Base-by-base conservation (phyloP, 2,888 invertebrate species). In the Uloborus plumipes region DNA sequence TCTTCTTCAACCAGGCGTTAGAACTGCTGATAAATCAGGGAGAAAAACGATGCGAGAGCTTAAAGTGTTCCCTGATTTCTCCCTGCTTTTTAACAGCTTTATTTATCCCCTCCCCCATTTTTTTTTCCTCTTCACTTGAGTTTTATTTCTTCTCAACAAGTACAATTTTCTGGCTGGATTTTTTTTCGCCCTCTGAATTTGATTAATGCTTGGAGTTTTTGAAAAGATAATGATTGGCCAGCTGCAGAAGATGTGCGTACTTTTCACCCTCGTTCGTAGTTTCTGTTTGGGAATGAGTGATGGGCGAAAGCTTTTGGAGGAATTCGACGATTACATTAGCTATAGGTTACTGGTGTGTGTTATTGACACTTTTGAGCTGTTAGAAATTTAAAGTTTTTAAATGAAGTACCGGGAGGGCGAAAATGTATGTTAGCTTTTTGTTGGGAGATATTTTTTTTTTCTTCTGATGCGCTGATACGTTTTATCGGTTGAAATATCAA, bases 11-110 rank as follows among this genome's bases (percentile, higher is more conserved):
- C 55, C 13, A 53, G 26, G 53, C 39, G 49, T 55, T 31, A 50
- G 49, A 74, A 74, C 74, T 74, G 76, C 26, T 69, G 75, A 75
- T 75, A 75, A 75, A 75, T 75, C 75, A 75, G 31, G 67, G 14
- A 49, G 66, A 75, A 67, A 75, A 75, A 67, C 66, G 75, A 55
- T 20, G 55, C 55, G n/a, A 20, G 18, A 14, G 55, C 55, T 75
- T 67, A 67, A 66, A 67, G 50, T 53, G 58, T 67, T 50, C 59
- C 66, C 49, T 66, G 70, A 70, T 70, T 70, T 70, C 47, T 15
- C 50, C 53, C 66, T 39, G 59, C 65, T 50, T 67, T 75, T 66
- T 67, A 75, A 75, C 75, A 31, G 67, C 59, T 74, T 55, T 74
- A 65, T 65, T 72, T 61, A n/a, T 18, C 55, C 20, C 20, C 20